phyloP scores from a whole-genome alignment of 2,113 vertebrate species.

The Dipodomys ordii region DNA sequence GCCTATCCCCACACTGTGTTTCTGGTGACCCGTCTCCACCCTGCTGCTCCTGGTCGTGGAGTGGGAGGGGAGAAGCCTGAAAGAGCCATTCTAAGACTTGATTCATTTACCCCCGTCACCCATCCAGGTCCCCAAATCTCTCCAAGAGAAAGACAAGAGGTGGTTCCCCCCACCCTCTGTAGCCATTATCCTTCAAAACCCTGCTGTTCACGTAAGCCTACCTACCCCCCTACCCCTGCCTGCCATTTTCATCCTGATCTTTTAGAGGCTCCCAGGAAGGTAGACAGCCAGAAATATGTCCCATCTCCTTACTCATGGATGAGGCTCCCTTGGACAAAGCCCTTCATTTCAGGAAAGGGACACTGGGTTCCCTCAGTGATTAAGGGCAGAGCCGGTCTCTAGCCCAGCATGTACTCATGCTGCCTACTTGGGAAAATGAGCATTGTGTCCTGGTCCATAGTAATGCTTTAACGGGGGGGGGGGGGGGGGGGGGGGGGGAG shows the following conservation, averaged over 20 bases:
- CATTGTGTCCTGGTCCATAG: not conserved
- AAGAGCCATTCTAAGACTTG: not conserved
- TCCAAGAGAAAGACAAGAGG: not conserved
- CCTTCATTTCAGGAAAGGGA: not conserved
- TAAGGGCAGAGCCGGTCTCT: not conserved
- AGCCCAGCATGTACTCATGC: not conserved
- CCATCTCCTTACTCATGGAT: not conserved
- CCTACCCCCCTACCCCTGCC: not conserved
- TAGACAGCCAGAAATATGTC: not conserved
- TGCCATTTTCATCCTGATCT: not conserved
- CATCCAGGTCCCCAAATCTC: not conserved
- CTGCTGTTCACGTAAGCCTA: not conserved
- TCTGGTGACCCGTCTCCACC: not conserved
- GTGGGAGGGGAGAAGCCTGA: too few relatives aligned
- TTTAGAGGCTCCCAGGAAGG: not conserved
- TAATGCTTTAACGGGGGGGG: not conserved
- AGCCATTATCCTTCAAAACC: accelerated
- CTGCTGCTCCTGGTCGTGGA: not conserved
- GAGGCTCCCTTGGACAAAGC: not conserved
- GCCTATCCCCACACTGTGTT: not conserved
- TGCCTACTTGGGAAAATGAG: not conserved
- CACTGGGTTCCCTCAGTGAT: not conserved
- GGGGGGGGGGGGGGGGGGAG: not conserved
- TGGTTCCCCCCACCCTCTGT: not conserved
- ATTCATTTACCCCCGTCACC: not conserved